A percentile compares a stretch with the other conserved stretches of the same genome.
These are phyloP conservation scores for Gallinago solitaria DNA, from an alignment of 2,797 vertebrate species.

Conservation along the genomic window DNA sequence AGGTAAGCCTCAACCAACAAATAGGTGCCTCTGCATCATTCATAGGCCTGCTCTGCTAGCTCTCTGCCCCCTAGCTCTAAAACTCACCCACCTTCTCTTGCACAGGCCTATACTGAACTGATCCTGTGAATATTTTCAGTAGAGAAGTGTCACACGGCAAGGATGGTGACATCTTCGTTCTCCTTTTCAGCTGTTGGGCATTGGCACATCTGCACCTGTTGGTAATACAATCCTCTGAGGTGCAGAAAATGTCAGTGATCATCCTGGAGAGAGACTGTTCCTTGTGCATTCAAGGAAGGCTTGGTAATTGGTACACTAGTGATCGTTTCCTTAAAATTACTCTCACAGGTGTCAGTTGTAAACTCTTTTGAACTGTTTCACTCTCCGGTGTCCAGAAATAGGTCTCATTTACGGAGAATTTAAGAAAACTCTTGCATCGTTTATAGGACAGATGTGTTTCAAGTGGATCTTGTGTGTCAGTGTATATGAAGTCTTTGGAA, in stretches of 20 bases:
- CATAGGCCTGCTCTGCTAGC: neutral
- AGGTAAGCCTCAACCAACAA: neutral
- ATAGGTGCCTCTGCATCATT: neutral
- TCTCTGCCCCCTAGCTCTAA: neutral
- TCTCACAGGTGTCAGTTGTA: neutral
- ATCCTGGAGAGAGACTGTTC: neutral
- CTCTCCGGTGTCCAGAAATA: neutral
- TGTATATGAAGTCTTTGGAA: neutral
- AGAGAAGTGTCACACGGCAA: neutral
- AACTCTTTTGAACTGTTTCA: neutral
- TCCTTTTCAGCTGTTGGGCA: neutral
- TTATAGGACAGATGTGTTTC: neutral
- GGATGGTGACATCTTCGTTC: neutral
- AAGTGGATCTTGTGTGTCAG: neutral
- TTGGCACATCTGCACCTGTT: neutral
- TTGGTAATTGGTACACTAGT: rapidly evolving
- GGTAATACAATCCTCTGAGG: neutral
- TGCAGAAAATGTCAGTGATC: neutral
- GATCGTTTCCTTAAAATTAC: neutral
- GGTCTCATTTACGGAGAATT: neutral
- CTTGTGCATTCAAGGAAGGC: neutral
- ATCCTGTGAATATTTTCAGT: neutral
- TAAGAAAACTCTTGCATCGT: neutral
- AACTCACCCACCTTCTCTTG: neutral
- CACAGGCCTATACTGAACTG: neutral